Base-by-base conservation (phyloP, 30 jellyfish, hydroid and myxozoan species). In the Phacellophora camtschatica region DNA sequence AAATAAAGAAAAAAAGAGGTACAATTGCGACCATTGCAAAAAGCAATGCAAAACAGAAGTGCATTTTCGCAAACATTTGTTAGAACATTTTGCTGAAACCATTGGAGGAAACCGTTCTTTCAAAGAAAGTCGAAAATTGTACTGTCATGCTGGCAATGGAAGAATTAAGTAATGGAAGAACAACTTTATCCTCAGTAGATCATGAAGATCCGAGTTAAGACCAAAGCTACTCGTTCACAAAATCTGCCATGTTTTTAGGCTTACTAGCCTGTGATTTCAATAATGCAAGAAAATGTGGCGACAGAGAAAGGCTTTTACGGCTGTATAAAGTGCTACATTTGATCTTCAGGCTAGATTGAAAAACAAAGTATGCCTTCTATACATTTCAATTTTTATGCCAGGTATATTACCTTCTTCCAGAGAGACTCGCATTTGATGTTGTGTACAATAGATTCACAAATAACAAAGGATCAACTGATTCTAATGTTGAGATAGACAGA, bases 251-350 rank as follows among this genome's bases (percentile, higher is more conserved):
- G 25, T 27, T 22, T 6, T 16, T 42, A 10, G 85, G 53, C 13
- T 49, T 46, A 25, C 8, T 71, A 7, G 85, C 61, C 10, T 15
- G 23, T 7, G 31, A 25, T 71, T 71, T 71, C 27, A 43, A 25
- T 16, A 53, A 71, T 41, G 85, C 85, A 13, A 25, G 85, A 15
- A 46, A 43, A 49, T 20, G 16, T 46, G 74, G 85, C n/a, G 85
- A 71, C 48, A 74, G 85, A 43, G 74, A 71, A 74, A 37, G 85
- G 25, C 16, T 71, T 24, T 16, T 71, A 13, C 12, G 74, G 6
- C 41, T 66, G 5, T 49, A 71, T 65, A 71, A 71, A 50, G 20
- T 33, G 16, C 53, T 71, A 32, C 32, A 16, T 16, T 54, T 71
- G 31, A 24, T 6, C 30, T 71, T 71, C 53, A 49, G 31, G 25